Conservation (phyloP, 2,797 vertebrate species). For the Parauchenoglanis ngamensis region DNA sequence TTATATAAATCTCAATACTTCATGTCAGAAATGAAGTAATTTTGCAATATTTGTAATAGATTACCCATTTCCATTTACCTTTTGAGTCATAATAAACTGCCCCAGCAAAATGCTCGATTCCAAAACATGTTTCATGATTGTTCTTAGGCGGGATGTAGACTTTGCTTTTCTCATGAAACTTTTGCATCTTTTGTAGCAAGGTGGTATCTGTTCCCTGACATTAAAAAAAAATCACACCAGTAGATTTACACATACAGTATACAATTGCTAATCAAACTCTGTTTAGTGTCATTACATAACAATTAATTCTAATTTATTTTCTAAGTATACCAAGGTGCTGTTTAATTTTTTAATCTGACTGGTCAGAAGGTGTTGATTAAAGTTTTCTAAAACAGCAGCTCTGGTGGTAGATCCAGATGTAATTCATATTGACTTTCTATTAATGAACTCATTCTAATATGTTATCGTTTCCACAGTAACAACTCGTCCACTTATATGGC, state of each 20-base stretch:
- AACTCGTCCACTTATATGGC: background rate
- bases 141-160: constrained; percentile 85
- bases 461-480: no score
- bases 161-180: constrained; percentile 78
- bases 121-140: constrained; percentile 86
- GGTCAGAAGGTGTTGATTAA: background rate
- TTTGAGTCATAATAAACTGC: constrained; percentile 86
- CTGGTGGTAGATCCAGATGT: background rate
- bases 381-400: background rate
- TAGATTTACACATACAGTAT: background rate
- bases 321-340: background rate
- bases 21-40: background rate
- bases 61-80: constrained; percentile 72
- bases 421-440: background rate
- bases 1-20: background rate
- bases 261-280: background rate
- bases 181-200: constrained; percentile 87
- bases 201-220: constrained; percentile 91
- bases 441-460: background rate
- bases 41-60: background rate
- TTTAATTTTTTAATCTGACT: background rate
- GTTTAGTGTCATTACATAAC: background rate
- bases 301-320: background rate
- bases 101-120: constrained; percentile 91
- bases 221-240: background rate